Evolutionary conservation across 1,140 invertebrate genomes (phyloP).

Genomic region (Sminthurides bifidus): DNA sequence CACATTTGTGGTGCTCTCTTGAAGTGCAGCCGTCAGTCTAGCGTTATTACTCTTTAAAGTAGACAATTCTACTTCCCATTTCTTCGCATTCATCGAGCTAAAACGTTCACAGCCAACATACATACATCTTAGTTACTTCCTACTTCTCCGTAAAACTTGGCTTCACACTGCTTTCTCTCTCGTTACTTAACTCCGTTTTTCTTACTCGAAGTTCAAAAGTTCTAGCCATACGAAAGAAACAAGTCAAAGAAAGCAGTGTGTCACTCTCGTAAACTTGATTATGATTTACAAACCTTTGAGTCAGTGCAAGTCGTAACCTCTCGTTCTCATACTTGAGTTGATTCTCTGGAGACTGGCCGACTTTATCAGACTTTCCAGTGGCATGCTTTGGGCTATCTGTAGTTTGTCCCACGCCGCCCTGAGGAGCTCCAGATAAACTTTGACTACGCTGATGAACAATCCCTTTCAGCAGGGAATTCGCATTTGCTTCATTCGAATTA

Average conservation of each 20-base stretch:
- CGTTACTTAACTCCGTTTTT: too few species aligned
- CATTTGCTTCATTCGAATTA: slow-evolving; percentile 31
- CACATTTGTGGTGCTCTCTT: slow-evolving; percentile 94
- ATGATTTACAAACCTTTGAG: too few species aligned
- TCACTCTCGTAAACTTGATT: too few species aligned
- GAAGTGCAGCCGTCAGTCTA: slow-evolving; percentile 82
- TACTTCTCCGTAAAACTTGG: too few species aligned
- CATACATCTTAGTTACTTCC: too few species aligned
- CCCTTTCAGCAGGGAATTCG: slow-evolving; percentile 27
- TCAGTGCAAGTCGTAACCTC: slow-evolving; percentile 82
- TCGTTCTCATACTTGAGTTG: slow-evolving; percentile 97
- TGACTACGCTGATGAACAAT: slow-evolving; percentile 29
- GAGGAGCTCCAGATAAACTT: slow-evolving; percentile 27
- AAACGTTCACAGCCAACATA: too few species aligned
- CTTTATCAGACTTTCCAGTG: slow-evolving; percentile 43
- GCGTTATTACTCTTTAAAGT: slow-evolving; percentile 94
- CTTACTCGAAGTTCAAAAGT: too few species aligned
- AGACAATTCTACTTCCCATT: slow-evolving; percentile 94
- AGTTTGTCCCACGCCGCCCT: slow-evolving; percentile 6
- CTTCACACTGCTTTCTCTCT: too few species aligned
- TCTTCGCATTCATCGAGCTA: slow-evolving; percentile 92
- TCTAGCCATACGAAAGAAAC: too few species aligned
- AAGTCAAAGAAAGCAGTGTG: too few species aligned
- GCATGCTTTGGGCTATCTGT: slow-evolving; percentile 32
- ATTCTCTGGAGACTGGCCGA: slow-evolving; percentile 50